Evolutionary conservation across 2,888 invertebrate genomes (phyloP).

Genomic region (Galerucella calmariensis): DNA sequence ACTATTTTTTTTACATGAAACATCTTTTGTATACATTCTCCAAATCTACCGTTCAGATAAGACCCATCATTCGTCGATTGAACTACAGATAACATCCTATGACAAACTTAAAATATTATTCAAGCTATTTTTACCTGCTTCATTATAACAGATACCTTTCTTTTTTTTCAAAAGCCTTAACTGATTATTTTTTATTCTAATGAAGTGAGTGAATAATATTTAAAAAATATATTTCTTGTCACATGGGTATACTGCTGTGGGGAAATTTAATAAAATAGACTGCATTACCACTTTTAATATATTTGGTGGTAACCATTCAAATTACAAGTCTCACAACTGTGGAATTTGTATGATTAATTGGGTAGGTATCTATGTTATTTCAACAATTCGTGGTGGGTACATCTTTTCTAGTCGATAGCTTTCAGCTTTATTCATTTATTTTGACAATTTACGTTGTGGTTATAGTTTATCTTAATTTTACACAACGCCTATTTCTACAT

Average conservation of each 20-base stretch:
- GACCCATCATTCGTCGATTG: constrained; percentile 47
- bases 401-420: no score
- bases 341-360: no score
- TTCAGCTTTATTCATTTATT: no score
- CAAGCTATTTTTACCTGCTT: constrained; percentile 46
- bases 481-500: no score
- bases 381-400: no score
- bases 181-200: constrained; percentile 37
- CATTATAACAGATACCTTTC: constrained; percentile 39
- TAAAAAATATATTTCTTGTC: constrained; percentile 28
- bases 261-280: constrained; percentile 13
- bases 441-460: no score
- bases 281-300: background rate
- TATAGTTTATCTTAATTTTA: no score
- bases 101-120: constrained; percentile 50
- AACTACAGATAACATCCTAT: constrained; percentile 49
- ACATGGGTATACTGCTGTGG: constrained; percentile 19
- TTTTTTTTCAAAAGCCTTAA: constrained; percentile 32
- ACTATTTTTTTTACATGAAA: constrained; percentile 44
- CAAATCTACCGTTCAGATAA: constrained; percentile 52
- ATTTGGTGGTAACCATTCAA: background rate
- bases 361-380: no score
- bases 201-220: constrained; percentile 31
- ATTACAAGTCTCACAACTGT: no score
- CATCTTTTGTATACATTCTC: constrained; percentile 45